Conservation (phyloP, 2,797 vertebrate genomes). For the Gallinago solitaria region DNA sequence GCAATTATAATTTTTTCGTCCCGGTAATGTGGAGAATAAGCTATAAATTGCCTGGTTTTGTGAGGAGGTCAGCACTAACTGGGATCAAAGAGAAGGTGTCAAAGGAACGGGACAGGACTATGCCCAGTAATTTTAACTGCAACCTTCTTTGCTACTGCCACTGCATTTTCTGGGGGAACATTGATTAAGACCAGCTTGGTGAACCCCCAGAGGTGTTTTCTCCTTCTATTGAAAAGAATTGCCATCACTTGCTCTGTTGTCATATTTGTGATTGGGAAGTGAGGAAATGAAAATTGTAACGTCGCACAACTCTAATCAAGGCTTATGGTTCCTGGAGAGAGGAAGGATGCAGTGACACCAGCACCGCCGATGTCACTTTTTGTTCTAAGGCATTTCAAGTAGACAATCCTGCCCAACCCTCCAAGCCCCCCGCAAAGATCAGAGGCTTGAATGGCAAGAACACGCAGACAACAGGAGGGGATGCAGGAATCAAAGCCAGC, state of each 20-base stretch:
- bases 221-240: neutral
- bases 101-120: neutral
- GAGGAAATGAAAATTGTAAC: neutral
- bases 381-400: neutral
- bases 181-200: neutral
- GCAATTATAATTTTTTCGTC: neutral
- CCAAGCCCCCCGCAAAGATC: neutral
- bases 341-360: constrained; percentile 29
- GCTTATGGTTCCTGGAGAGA: neutral
- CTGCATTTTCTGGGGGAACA: neutral
- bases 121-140: neutral
- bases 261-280: neutral
- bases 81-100: neutral
- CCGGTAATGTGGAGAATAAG: neutral
- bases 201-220: neutral
- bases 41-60: neutral
- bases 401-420: constrained; percentile 12
- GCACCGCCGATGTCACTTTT: neutral
- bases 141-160: neutral
- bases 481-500: neutral
- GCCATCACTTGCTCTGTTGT: neutral
- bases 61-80: neutral
- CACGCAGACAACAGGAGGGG: neutral
- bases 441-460: neutral
- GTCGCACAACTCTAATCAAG: neutral